These are phyloP conservation scores for Polyommatus icarus DNA, from an alignment of 2,888 invertebrate genomes.

Conservation along the genomic window DNA sequence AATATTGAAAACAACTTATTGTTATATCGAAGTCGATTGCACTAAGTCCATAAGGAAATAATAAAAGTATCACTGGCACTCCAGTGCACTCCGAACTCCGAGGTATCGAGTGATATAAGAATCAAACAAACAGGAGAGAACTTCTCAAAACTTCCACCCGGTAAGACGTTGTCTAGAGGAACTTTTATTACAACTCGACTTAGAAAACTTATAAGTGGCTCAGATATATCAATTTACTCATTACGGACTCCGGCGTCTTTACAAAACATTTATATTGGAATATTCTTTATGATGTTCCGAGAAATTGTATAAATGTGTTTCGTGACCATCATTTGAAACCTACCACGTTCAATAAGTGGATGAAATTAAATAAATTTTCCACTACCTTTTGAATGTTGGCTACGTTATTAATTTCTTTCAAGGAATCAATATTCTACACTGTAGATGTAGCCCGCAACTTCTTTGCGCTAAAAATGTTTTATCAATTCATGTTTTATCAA, in stretches of 20 bases:
- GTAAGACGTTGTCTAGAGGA: conserved; percentile 52
- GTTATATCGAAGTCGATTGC: conserved; percentile 48
- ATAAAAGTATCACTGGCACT: conserved; percentile 67
- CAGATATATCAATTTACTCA: conserved; percentile 54
- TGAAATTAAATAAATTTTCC: neutral
- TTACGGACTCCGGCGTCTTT: conserved; percentile 35
- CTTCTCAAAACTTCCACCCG: conserved; percentile 55
- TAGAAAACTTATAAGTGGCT: conserved; percentile 56
- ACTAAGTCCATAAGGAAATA: conserved; percentile 62
- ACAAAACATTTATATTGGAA: conserved; percentile 25
- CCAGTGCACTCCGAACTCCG: conserved; percentile 48
- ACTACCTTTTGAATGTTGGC: neutral
- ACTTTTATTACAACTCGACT: conserved; percentile 69
- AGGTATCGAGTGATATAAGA: conserved; percentile 61
- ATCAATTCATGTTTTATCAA: too few species aligned
- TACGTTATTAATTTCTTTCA: neutral
- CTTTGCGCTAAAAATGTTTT: neutral
- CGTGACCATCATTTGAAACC: neutral
- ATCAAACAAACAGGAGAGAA: conserved; percentile 64
- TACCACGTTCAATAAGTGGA: neutral
- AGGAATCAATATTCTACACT: neutral
- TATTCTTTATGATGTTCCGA: neutral
- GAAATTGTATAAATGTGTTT: neutral
- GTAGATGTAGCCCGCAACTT: neutral
- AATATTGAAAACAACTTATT: conserved; percentile 44